Percentiles rank a stretch among this genome's conserved stretches.
Conservation (phyloP, 2,113 vertebrate species). For the Panthera leo region DNA sequence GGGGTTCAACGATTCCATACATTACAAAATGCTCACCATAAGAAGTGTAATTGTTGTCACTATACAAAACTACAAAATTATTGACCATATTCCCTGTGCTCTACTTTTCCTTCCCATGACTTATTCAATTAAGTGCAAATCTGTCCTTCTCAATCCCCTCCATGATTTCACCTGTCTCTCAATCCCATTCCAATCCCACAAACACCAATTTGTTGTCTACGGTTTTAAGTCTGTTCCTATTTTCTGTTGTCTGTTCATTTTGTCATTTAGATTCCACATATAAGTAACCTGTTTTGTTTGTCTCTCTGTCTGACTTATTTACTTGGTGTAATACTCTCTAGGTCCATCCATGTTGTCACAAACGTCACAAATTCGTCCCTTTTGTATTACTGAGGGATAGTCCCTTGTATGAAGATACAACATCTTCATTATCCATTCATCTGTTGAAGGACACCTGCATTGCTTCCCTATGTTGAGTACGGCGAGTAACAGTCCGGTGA, state of each 20-base stretch:
- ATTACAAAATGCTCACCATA: not conserved
- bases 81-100: not conserved
- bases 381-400: not conserved
- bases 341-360: not conserved
- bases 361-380: not conserved
- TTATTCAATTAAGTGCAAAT: not conserved
- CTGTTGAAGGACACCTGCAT: accelerated
- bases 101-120: not conserved
- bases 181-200: not conserved
- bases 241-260: not conserved
- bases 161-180: not conserved
- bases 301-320: not conserved
- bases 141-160: not conserved
- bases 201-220: not conserved
- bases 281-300: not conserved
- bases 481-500: not conserved
- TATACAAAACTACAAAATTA: not conserved
- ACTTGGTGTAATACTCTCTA: not conserved
- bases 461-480: not conserved
- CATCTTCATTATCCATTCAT: not conserved
- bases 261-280: not conserved
- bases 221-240: not conserved
- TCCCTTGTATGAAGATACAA: not conserved
- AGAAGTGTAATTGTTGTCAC: not conserved
- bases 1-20: not conserved